Base-by-base conservation (phyloP, 2,113 vertebrate species). In the Phyllopteryx taeniolatus region DNA sequence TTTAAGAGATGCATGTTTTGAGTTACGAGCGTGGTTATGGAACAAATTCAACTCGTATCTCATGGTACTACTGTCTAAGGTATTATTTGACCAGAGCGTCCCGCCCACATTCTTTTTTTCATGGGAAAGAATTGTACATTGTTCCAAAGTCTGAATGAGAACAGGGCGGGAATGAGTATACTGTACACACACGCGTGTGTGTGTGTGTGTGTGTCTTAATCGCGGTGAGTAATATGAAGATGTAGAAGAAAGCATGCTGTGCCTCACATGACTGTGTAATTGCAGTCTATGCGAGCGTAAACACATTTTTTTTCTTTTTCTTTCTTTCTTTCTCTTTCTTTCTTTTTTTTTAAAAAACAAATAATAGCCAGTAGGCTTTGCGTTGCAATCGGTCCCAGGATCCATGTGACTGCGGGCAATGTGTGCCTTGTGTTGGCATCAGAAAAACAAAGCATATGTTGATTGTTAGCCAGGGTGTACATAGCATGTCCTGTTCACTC, bases 401-500 rank as follows among this genome's bases (percentile, higher is more conserved):
- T 89, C 90, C 75, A 70, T 87, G 88, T 93, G 82, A 91, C 96
- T 94, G 88, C 88, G 54, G 96, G 98, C 95, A 88, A 93, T 91
- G 87, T 82, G 84, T 94, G 92, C 93, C 94, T 92, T 82, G 84
- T 92, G 91, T 90, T 93, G 87, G 94, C 95, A 93, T 93, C 88
- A 79, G 91, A 90, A 96, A 96, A 92, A 92, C 86, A 91, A 89
- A 97, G 94, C 96, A 98, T 99, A 98, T 98, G 98, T 92, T 96
- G 92, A 94, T 96, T 95, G 94, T 98, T 98, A 98, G 95, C 94
- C 92, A 91, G 95, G 95, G 93, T 96, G 93, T 96, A 96, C 94
- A 94, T 94, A 93, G 90, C 86, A 93, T 96, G 98, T 98, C 97
- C 95, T 96, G 94, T 95, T 96, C 96, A 96, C 92, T 98, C 94